Base-by-base conservation (phyloP, 2,113 vertebrate genomes). In the Salvator merianae region DNA sequence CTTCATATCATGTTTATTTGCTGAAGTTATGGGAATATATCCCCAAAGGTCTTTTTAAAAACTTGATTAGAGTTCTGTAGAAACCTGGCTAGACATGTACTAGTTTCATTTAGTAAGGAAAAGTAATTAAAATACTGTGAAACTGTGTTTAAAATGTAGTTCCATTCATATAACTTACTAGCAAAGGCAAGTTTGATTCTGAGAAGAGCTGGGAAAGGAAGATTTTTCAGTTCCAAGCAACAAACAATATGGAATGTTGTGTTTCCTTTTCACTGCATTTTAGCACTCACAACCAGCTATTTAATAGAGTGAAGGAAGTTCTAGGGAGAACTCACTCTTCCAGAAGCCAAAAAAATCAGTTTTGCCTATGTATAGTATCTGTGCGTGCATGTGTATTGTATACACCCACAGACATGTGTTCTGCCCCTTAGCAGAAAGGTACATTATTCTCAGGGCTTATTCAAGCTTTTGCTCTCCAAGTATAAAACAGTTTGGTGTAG, bases 1-100 rank as follows among this genome's bases (percentile, higher is more conserved):
- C 26, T 84, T 84, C 82, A 77, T 47, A 77, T 47, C n/a, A 32
- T 84, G 82, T 73, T 71, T 70, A 72, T 66, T 77, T 82, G 40
- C 40, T 78, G 24, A 72, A 59, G 69, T 71, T 84, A 50, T 79
- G 53, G 40, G 32, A 76, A 76, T 55, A 28, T 59, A 30, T 70
- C 66, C 75, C 66, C 0, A 0, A 88, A 80, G 0, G 62, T 3
- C 34, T 84, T 77, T 18, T 79, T 22, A 70, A 30, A 28, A 77
- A 47, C 40, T 84, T 22, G 66, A 2, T 72, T 32, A n/a, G 5
- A 59, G 36, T 32, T 88, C 40, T 82, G 85, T 38, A 4, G 43
- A 28, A 50, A 32, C 30, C 68, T 38, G 65, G 82, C 78, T 85
- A 84, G 77, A 59, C 83, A 8, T n/a, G 14, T 0, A 12, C 34